A percentile compares a stretch with the other conserved stretches of the same genome.
These are phyloP conservation scores for Climacteris rufus DNA, from an alignment of 2,113 vertebrate genomes.

Conservation along the genomic window DNA sequence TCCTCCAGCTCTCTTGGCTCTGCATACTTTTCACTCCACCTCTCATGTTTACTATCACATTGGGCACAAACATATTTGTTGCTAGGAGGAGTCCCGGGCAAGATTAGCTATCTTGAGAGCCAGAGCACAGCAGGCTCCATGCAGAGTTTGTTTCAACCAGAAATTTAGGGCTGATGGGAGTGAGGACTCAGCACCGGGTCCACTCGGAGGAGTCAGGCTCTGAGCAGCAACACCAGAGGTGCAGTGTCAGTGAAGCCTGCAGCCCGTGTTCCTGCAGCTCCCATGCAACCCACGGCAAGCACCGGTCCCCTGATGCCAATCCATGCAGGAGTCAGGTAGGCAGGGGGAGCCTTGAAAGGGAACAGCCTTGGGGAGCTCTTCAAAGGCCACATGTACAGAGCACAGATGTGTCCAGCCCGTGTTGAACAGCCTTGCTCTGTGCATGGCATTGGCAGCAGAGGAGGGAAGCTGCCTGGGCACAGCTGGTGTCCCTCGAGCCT, in stretches of 20 bases:
- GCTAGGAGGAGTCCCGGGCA: slow-evolving; percentile 34
- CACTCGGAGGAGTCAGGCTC: not conserved
- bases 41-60: slow-evolving; percentile 19
- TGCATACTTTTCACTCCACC: not conserved
- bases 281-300: fast-evolving
- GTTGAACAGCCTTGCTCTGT: not conserved
- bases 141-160: not conserved
- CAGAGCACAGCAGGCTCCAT: not conserved
- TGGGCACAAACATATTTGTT: slow-evolving; percentile 47
- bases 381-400: not conserved
- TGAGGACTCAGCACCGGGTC: not conserved
- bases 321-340: not conserved
- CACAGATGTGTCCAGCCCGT: not conserved
- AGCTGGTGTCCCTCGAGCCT: not conserved
- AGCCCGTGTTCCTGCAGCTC: not conserved
- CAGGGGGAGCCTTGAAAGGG: not conserved
- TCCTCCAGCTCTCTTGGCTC: not conserved
- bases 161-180: not conserved
- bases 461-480: not conserved
- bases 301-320: not conserved
- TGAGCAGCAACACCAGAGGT: not conserved
- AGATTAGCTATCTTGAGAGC: not conserved
- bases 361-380: not conserved
- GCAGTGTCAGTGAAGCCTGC: not conserved
- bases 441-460: not conserved